Base-by-base conservation (phyloP, 30 jellyfish, hydroid and myxozoan species). In the Aurelia aurita complex sp. Pacific region DNA sequence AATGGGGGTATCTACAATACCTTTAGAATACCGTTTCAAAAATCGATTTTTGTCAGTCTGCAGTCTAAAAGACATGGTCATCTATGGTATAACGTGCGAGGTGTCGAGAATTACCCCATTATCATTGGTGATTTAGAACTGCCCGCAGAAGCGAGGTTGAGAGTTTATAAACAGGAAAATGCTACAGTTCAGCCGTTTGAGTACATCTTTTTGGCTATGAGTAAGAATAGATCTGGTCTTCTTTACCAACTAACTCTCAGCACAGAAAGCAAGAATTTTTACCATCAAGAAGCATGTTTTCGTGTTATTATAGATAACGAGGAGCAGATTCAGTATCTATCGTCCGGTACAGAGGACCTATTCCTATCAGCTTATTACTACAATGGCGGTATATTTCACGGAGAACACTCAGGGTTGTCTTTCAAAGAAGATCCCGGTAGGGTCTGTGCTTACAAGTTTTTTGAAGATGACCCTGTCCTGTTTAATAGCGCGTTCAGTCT, bases 271-370 rank as follows among this genome's bases (percentile, higher is more conserved):
- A 66, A 67, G 66, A 78, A 61, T 52, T 91, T 91, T 65, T 63
- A 34, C 34, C 89, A 91, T 53, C 96, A 83, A 42, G 97, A 91
- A 73, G 97, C 88, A 53, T 85, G 94, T 61, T 85, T 85, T 38
- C 77, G 94, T 38, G 94, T 69, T 15, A 66, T 76, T 0, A 46
- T 55, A 11, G 88, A 74, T 61, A 33, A 74, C 19, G 75, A 51
- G 19, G 36, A 52, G 6, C 50, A 69, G 16, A 71, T 85, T n/a
- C 95, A 80, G 62, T 91, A 85, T 68, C 75, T 91, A 16, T 91
- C 97, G 5, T 91, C 97, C 35, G 97, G 97, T 5, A 91, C 97
- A 9, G 97, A 91, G 69, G 97, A 91, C 67, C 42, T 91, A 53
- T 91, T 91, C 64, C 74, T 91, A 33, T 91, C 97, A 1, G 95